Percentiles rank a stretch among this genome's conserved stretches.
phyloP scores from a whole-genome alignment of 1,140 invertebrate species.

The Anastrepha ludens region DNA sequence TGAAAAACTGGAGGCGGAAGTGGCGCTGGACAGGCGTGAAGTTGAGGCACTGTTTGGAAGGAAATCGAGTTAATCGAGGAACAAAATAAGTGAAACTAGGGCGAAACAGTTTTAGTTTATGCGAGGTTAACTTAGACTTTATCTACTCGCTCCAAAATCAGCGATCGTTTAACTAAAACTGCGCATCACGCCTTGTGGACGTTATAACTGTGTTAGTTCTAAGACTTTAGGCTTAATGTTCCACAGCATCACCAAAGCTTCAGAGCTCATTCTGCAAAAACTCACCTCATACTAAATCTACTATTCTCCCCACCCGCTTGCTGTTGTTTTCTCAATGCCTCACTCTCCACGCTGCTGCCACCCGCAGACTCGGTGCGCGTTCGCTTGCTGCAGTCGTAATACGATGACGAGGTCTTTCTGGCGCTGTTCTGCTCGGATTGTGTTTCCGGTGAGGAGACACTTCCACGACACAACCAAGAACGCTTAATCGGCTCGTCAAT shows the following conservation, averaged over 20 bases:
- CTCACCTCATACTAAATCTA: slow-evolving; percentile 18
- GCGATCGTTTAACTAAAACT: too few species aligned
- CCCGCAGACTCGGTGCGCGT: neutral
- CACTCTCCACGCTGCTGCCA: slow-evolving; percentile 42
- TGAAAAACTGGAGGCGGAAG: slow-evolving; percentile 58
- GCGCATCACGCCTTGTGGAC: too few species aligned
- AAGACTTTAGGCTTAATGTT: too few species aligned
- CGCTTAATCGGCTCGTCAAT: slow-evolving; percentile 71
- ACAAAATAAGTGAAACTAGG: too few species aligned
- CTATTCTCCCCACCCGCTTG: neutral
- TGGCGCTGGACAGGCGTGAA: slow-evolving; percentile 63
- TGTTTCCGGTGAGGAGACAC: slow-evolving; percentile 62
- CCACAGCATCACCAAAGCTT: too few species aligned
- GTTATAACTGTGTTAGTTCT: too few species aligned
- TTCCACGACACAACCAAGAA: slow-evolving; percentile 68
- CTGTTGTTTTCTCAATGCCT: neutral
- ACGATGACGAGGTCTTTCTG: slow-evolving; percentile 5
- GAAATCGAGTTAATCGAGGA: neutral
- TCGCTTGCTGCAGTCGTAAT: slow-evolving; percentile 8
- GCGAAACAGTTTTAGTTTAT: too few species aligned
- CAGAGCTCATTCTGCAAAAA: neutral
- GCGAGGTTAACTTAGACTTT: too few species aligned
- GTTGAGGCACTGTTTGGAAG: slow-evolving; percentile 52
- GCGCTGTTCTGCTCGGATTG: slow-evolving; percentile 64
- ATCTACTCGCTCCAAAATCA: too few species aligned